Evolutionary conservation across 1,140 invertebrate species (phyloP), one percentile per base, ranked within the genome.

Genomic region (Sycobia sp.): DNA sequence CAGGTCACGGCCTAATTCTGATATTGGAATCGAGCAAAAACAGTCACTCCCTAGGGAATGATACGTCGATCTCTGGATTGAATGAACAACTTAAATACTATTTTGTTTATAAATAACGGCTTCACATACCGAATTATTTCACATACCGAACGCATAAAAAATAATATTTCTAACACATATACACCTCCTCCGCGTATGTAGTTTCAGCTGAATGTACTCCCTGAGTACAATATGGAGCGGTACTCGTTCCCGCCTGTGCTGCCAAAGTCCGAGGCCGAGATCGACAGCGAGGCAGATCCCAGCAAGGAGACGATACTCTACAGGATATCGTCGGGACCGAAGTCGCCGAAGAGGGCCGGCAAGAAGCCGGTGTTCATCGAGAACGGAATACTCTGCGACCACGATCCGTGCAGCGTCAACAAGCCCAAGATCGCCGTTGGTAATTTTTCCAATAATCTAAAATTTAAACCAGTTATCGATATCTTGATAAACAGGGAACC

Each of bases 351-450:
- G 20, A 57, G 50, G 9, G 10, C 34, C 4, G 74, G 69, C 14
- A 77, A 77, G 64, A 59, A 51, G 38, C 68, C 72, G 1, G 67
- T 71, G 27, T 72, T 73, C 22, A 75, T 77, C 34, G 84, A 86
- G 65, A 85, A 87, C 67, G 86, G 84, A 14, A 75, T 86, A 16
- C 66, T 84, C 20, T 82, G 78, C 16, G 79, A 82, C 25, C 75
- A 73, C 2, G 69, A 74, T 67, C 69, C 70, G n/a, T 76, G 75
- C 29, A 61, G 68, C 43, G 67, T 74, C 0, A 76, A 75, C 44
- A 75, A 74, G 54, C 70, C 70, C 4, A 69, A 74, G 43, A 73
- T 76, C 62, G 75, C 75, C 3, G 70, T 76, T 23, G 75, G 75
- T 76, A 67, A 69, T 32, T 7, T 32, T 7, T n/a, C n/a, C n/a